These are phyloP conservation scores for Venturia canescens DNA, from an alignment of 1,140 invertebrate species.

Conservation along the genomic window DNA sequence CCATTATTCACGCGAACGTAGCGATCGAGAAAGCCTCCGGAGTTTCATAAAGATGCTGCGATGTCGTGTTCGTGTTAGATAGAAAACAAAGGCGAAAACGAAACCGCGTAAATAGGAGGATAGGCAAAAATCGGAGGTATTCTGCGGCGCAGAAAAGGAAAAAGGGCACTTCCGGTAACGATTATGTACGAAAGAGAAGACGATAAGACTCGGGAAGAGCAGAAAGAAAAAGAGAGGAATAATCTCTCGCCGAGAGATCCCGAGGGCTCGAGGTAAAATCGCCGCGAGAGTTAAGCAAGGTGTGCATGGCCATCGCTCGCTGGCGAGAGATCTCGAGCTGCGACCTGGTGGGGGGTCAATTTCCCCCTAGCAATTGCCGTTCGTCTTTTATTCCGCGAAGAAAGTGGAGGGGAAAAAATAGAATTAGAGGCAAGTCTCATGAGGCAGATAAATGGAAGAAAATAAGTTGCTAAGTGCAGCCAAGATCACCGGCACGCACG, in stretches of 20 bases:
- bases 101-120: neutral
- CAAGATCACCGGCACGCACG: conserved; percentile 22
- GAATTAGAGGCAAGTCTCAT: conserved; percentile 35
- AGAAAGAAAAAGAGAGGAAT: neutral
- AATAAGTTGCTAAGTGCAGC: conserved; percentile 38
- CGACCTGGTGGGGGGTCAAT: neutral
- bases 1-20: neutral
- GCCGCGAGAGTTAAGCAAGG: conserved; percentile 8
- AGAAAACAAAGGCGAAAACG: neutral
- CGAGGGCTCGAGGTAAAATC: conserved; percentile 8
- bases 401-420: neutral
- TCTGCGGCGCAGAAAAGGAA: conserved; percentile 7
- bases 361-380: conserved; percentile 3
- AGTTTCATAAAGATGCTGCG: neutral
- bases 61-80: neutral
- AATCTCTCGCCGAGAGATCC: neutral
- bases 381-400: conserved; percentile 23
- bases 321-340: neutral
- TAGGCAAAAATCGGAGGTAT: conserved; percentile 12
- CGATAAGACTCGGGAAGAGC: neutral
- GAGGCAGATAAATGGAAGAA: conserved; percentile 35
- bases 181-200: conserved; percentile 5
- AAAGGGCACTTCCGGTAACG: conserved; percentile 19
- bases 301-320: neutral
- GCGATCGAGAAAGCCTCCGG: neutral